Evolutionary conservation across 2,888 invertebrate species (phyloP).

Genomic region (Phyto melanocephala): DNA sequence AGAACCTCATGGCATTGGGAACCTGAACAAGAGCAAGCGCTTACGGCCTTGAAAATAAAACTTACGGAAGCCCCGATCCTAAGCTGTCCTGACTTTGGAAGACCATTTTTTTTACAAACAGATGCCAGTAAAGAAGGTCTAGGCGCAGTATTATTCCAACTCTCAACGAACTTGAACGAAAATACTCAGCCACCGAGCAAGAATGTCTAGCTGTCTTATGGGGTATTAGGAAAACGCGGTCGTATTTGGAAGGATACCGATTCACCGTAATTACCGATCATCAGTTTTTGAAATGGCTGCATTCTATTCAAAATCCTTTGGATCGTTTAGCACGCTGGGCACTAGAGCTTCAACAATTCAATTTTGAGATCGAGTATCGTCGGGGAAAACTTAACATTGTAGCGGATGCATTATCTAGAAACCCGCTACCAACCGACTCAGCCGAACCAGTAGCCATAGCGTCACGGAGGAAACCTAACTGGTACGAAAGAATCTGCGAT

Average conservation of each 20-base stretch:
- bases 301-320: slow-evolving; percentile 41
- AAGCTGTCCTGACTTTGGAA: slow-evolving; percentile 7
- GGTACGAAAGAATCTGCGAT: not conserved
- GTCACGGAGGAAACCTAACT: not conserved
- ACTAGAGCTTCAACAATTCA: slow-evolving; percentile 48
- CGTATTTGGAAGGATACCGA: slow-evolving; percentile 34
- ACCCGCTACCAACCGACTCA: not conserved
- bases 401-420: slow-evolving; percentile 42
- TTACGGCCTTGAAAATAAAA: not conserved
- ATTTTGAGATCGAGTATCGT: slow-evolving; percentile 34
- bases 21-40: not conserved
- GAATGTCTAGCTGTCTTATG: slow-evolving; percentile 57
- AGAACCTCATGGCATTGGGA: slow-evolving; percentile 2
- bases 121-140: slow-evolving; percentile 36
- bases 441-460: not conserved
- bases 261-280: slow-evolving; percentile 62
- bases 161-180: slow-evolving; percentile 32
- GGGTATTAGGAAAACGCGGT: slow-evolving; percentile 53
- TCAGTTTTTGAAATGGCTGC: slow-evolving; percentile 51
- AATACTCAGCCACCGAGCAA: slow-evolving; percentile 51
- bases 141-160: slow-evolving; percentile 18
- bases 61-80: slow-evolving; percentile 26
- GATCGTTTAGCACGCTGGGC: slow-evolving; percentile 59
- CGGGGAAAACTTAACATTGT: slow-evolving; percentile 32
- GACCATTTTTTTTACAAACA: slow-evolving; percentile 35